Evolutionary conservation across 2,797 vertebrate genomes (phyloP), one percentile per base, ranked within the genome.

Genomic region (Phylloscopus collybita): DNA sequence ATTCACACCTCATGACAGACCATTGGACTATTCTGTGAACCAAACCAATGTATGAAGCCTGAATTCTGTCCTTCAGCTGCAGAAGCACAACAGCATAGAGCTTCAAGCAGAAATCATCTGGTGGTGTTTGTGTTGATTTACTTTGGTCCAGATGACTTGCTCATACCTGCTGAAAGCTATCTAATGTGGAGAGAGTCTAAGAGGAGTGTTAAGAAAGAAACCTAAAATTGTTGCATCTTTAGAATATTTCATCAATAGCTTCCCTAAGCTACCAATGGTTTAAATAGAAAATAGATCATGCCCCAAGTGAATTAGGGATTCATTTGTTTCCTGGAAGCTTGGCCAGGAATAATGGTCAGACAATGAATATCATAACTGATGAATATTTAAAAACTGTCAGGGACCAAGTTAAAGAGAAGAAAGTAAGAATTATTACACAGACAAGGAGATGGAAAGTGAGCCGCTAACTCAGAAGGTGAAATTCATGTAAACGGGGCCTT

Each of bases 141-240:
- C 54, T 86, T 92, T 30, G 9, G 16, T 25, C 25, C n/a, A 40
- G 45, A n/a, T 38, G 2, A 71, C 14, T 56, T 76, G 11, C 16
- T 80, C 8, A 17, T 23, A 44, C 20, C 4, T 71, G 36, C 16
- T 72, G 42, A 84, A 89, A 69, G 22, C 6, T 44, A 8, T 27
- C 10, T 13, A 51, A 22, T 34, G 9, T 83, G 34, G 26, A 73
- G 60, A 70, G 4, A 85, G 42, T 40, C 70, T 34, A 23, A 60
- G 67, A 57, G 14, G 60, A n/a, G 4, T 23, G 4, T 71, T 69
- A 32, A 22, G 12, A 10, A 74, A 80, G 74, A 82, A 56, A 25
- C 0, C 8, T 36, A 38, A 56, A 82, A 34, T 32, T n/a, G 1
- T 64, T 57, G 9, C 0, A 0, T 30, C 26, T 71, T 56, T 54